phyloP scores from a whole-genome alignment of 2,888 invertebrate genomes.

The Acheta domesticus region DNA sequence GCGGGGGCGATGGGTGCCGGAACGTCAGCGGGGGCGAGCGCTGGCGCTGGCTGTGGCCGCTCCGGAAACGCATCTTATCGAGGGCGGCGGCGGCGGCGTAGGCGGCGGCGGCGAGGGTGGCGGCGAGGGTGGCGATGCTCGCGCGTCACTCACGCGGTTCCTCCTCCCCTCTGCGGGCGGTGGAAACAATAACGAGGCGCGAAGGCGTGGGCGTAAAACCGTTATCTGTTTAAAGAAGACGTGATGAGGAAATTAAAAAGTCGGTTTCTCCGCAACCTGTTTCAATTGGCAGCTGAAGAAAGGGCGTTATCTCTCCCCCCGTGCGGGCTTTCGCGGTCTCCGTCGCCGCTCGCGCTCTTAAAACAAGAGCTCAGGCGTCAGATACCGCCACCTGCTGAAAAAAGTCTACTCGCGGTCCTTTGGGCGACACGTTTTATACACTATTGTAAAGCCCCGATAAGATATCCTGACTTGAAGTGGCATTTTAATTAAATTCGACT shows the following conservation, averaged over 20 bases:
- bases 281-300: constrained; percentile 22
- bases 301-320: constrained; percentile 20
- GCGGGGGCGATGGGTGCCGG: too few species aligned
- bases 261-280: constrained; percentile 20
- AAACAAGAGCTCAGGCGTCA: neutral
- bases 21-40: too few species aligned
- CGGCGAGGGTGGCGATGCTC: neutral
- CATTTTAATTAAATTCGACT: neutral
- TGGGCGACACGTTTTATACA: neutral
- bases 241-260: constrained; percentile 34
- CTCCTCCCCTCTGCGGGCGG: constrained; percentile 19
- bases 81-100: too few species aligned
- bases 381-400: neutral
- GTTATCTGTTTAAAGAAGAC: constrained; percentile 27
- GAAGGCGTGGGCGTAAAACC: constrained; percentile 28
- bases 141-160: constrained; percentile 23
- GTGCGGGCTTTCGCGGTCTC: neutral
- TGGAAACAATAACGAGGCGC: constrained; percentile 30
- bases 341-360: neutral
- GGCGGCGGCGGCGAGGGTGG: too few species aligned
- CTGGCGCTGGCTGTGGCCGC: too few species aligned
- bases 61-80: too few species aligned
- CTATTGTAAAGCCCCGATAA: neutral
- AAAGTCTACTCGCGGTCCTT: neutral
- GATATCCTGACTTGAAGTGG: constrained; percentile 4